Conservation (phyloP, 2,113 vertebrate genomes). For the Diphyllodes magnificus region DNA sequence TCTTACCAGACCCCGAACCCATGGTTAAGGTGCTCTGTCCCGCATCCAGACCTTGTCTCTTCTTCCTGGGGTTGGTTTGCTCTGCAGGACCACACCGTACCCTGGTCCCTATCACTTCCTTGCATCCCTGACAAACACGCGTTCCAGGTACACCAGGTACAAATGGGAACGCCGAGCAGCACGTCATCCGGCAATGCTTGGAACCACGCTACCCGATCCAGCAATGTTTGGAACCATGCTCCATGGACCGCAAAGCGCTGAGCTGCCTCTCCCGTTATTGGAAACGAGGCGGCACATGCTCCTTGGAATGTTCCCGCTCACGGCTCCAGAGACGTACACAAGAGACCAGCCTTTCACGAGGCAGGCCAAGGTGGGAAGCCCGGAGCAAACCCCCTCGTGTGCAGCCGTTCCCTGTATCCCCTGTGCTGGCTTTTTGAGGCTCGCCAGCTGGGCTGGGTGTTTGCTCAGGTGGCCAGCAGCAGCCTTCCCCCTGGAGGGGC, state of each 20-base stretch:
- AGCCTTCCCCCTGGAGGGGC: neutral
- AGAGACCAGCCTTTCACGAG: neutral
- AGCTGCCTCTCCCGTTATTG: accelerated
- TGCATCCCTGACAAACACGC: accelerated
- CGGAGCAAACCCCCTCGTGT: neutral
- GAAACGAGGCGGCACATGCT: accelerated
- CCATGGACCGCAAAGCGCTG: accelerated
- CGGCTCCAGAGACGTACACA: accelerated
- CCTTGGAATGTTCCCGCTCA: neutral
- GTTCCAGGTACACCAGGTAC: accelerated
- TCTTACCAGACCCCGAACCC: neutral
- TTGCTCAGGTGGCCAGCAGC: constrained; percentile 46
- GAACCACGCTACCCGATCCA: neutral
- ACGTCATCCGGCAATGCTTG: accelerated
- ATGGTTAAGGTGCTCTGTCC: accelerated
- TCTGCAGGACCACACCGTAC: accelerated
- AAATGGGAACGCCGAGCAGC: neutral
- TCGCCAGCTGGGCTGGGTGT: neutral
- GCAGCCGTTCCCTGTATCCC: neutral
- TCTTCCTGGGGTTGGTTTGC: neutral
- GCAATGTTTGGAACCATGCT: accelerated
- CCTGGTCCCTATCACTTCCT: accelerated
- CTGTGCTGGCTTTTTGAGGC: neutral
- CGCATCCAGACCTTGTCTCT: accelerated
- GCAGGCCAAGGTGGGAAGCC: neutral